A percentile compares a stretch with the other conserved stretches of the same genome.
These are phyloP conservation scores for Periphyllus acericola DNA, from an alignment of 2,888 invertebrate species.

Conservation along the genomic window DNA sequence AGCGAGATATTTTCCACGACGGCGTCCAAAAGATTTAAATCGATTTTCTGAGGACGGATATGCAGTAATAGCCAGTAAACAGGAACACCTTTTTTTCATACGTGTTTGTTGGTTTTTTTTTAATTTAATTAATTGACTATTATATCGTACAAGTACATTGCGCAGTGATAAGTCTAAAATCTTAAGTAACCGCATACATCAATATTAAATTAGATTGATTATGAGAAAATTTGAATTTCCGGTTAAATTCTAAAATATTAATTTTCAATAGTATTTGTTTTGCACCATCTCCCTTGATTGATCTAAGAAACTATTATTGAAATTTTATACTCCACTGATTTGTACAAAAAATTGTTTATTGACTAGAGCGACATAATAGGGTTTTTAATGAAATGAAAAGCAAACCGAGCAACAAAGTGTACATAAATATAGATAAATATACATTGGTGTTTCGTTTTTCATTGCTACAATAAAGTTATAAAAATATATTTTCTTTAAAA, in stretches of 20 bases:
- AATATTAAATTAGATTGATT: too few species aligned
- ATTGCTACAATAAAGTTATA: constrained; percentile 6
- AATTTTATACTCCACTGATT: constrained; percentile 15
- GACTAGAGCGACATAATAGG: not conserved
- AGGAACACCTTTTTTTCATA: not conserved
- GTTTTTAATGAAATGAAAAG: constrained; percentile 9
- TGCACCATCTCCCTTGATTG: not conserved
- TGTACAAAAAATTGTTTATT: constrained; percentile 4
- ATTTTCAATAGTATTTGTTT: not conserved
- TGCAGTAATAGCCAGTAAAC: too few species aligned
- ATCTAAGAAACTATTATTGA: not conserved
- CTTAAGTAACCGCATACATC: too few species aligned
- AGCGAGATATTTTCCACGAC: not conserved
- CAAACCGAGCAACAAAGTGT: not conserved
- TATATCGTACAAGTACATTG: too few species aligned
- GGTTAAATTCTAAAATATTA: not conserved
- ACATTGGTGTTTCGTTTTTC: too few species aligned
- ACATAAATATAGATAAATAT: not conserved
- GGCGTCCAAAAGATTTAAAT: not conserved
- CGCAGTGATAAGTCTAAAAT: too few species aligned
- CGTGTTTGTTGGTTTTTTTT: not conserved
- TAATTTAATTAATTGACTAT: not conserved
- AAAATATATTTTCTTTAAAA: constrained; percentile 7
- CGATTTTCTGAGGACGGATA: not conserved
- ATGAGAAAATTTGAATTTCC: not conserved